Percentiles rank a stretch among this genome's conserved stretches.
Conservation (phyloP, 2,888 invertebrate genomes). For the Dynastes hyllus region DNA sequence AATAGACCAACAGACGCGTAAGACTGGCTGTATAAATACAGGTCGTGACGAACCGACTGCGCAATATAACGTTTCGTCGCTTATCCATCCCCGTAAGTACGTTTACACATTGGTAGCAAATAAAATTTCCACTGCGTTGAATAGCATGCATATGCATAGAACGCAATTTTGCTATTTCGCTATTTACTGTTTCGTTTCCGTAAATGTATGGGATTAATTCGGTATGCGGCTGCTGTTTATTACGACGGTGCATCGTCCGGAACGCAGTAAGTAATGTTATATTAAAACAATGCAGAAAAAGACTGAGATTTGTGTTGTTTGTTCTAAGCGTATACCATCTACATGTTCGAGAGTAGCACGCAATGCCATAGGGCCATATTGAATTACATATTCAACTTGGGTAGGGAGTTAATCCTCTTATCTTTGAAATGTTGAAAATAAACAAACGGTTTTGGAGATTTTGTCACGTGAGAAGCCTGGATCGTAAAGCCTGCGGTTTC, state of each 20-base stretch:
- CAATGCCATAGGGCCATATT: not conserved
- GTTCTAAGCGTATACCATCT: not conserved
- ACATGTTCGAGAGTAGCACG: not conserved
- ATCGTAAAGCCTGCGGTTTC: not conserved
- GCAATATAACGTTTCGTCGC: not conserved
- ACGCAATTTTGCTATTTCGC: conserved; percentile 5
- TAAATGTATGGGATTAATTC: conserved; percentile 4
- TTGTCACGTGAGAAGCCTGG: not conserved
- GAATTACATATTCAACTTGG: not conserved
- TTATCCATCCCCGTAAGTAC: not conserved
- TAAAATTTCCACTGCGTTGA: not conserved
- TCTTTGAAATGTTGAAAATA: not conserved
- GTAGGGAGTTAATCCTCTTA: conserved; percentile 5
- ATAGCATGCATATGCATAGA: not conserved
- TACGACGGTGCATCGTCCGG: not conserved
- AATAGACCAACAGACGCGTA: too few species aligned
- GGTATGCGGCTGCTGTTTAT: not conserved
- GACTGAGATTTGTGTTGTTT: not conserved
- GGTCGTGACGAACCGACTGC: not conserved
- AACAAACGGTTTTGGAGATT: not conserved
- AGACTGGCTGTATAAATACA: not conserved
- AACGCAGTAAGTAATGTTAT: not conserved
- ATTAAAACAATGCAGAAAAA: conserved; percentile 14
- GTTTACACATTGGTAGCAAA: not conserved
- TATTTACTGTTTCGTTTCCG: conserved; percentile 11